Evolutionary conservation across 2,888 invertebrate genomes (phyloP).

Genomic region (Lasioglossum leucozonium): DNA sequence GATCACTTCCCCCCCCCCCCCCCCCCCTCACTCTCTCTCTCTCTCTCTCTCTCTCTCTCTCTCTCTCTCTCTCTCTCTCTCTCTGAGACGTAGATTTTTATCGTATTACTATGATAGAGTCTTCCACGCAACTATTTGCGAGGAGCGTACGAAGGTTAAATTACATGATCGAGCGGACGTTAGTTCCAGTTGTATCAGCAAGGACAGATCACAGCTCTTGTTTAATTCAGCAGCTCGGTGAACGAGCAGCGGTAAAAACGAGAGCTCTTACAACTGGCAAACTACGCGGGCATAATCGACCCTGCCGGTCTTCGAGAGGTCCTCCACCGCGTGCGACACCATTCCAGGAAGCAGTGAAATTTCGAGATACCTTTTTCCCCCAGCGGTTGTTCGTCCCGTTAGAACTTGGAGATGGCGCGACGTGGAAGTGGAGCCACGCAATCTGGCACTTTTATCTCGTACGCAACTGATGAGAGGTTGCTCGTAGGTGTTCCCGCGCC

Average conservation of each 20-base stretch:
- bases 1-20: too few species aligned
- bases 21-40: too few species aligned
- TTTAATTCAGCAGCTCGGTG: background rate
- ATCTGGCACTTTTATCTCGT: constrained; percentile 53
- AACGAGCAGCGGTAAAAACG: background rate
- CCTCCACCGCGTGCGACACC: background rate
- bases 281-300: background rate
- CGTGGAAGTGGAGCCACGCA: constrained; percentile 22
- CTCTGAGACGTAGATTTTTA: too few species aligned
- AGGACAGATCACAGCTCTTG: background rate
- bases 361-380: constrained; percentile 8
- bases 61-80: too few species aligned
- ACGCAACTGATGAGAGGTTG: constrained; percentile 53
- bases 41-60: too few species aligned
- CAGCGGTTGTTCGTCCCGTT: constrained; percentile 31
- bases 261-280: background rate
- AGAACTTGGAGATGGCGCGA: constrained; percentile 10
- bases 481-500: constrained; percentile 57
- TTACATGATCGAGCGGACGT: background rate
- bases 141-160: too few species aligned
- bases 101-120: too few species aligned
- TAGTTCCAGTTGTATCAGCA: background rate
- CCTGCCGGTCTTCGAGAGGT: background rate
- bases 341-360: constrained; percentile 35
- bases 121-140: too few species aligned